Percentiles rank a stretch among this genome's conserved stretches.
Conservation (phyloP, 2,113 vertebrate species). For the Empidonax alnorum region DNA sequence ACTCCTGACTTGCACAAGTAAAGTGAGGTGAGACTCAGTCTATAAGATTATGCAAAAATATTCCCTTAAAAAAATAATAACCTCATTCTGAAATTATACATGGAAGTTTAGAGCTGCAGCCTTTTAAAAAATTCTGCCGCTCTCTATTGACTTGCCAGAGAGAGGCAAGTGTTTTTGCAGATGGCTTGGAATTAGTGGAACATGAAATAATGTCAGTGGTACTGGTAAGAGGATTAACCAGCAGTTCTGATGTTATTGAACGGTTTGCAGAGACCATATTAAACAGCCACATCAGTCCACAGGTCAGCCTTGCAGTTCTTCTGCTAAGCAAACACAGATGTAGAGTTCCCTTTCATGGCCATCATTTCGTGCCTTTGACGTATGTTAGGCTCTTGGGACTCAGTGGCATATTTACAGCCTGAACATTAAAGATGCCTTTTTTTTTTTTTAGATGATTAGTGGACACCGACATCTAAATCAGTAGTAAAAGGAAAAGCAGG, state of each 20-base stretch:
- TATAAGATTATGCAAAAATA: background rate
- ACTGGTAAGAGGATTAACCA: constrained; percentile 59
- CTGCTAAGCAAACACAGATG: constrained; percentile 50
- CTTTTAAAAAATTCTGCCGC: background rate
- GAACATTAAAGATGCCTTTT: background rate
- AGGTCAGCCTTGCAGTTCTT: constrained; percentile 28
- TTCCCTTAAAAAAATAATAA: background rate
- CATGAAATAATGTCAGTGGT: constrained; percentile 50
- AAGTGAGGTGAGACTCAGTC: background rate
- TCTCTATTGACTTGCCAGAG: background rate
- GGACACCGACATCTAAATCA: fast-evolving
- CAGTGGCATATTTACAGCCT: constrained; percentile 15
- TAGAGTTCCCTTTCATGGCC: constrained; percentile 5
- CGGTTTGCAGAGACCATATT: constrained; percentile 45
- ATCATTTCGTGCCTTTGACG: constrained; percentile 36
- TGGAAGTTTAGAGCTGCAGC: background rate
- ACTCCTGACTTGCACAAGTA: background rate
- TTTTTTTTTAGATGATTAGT: background rate
- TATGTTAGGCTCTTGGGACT: background rate
- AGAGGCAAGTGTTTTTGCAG: constrained; percentile 10
- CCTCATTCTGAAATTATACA: background rate
- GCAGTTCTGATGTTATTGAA: constrained; percentile 56
- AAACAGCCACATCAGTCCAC: constrained; percentile 25
- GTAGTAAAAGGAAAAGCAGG: background rate
- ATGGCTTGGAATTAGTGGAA: constrained; percentile 29